Percentiles rank a stretch among this genome's conserved stretches.
Evolutionary conservation across 2,888 invertebrate species (phyloP).

Genomic region (Holacanthella duospinosa): DNA sequence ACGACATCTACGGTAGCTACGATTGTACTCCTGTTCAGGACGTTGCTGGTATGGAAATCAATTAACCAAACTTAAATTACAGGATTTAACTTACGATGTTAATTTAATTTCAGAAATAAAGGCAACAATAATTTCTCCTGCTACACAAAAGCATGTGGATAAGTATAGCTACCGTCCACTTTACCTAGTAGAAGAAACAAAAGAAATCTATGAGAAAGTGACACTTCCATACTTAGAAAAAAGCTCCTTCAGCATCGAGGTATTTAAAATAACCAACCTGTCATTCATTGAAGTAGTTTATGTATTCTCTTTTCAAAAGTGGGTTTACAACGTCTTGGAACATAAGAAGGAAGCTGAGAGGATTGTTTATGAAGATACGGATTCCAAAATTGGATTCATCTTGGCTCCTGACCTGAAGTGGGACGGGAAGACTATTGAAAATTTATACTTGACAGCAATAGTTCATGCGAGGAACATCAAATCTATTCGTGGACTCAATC

Average conservation of each 20-base stretch:
- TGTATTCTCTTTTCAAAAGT: conserved; percentile 48
- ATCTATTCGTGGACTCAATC: conserved; percentile 72
- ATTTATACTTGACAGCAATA: conserved; percentile 75
- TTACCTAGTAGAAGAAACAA: conserved; percentile 73
- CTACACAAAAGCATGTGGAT: conserved; percentile 78
- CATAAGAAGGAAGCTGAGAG: conserved; percentile 81
- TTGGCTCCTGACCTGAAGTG: conserved; percentile 91
- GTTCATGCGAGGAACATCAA: conserved; percentile 60
- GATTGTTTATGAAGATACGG: conserved; percentile 68
- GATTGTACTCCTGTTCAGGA: conserved; percentile 55
- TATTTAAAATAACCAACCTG: conserved; percentile 40
- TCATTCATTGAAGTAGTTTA: neutral
- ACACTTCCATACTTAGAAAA: conserved; percentile 65
- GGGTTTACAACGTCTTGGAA: conserved; percentile 93
- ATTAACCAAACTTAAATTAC: too few relatives aligned
- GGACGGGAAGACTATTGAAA: conserved; percentile 67
- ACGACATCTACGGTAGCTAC: conserved; percentile 77
- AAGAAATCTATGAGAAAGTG: conserved; percentile 63
- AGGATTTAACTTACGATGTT: too few relatives aligned
- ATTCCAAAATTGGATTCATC: conserved; percentile 71
- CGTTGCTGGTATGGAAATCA: conserved; percentile 51
- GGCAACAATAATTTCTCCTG: conserved; percentile 82
- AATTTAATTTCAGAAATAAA: conserved; percentile 58
- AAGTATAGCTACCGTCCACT: conserved; percentile 68
- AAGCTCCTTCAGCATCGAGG: conserved; percentile 68